These are phyloP conservation scores for Melinaea menophilus DNA, from an alignment of 2,888 invertebrate species.

Conservation along the genomic window DNA sequence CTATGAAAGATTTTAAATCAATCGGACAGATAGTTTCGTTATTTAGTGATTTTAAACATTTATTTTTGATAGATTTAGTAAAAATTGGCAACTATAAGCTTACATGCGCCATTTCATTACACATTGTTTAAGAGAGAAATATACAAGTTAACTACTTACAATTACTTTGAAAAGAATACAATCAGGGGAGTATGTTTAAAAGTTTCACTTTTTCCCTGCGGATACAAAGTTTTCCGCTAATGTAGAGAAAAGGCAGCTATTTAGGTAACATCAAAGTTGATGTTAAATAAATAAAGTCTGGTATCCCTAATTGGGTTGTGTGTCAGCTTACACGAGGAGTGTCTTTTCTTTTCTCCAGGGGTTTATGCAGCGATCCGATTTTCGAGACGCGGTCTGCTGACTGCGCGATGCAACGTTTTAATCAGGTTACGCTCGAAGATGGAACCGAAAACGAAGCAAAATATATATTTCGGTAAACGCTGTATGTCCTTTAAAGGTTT, in stretches of 20 bases:
- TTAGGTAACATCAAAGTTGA: constrained; percentile 48
- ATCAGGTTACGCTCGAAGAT: neutral
- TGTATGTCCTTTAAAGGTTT: neutral
- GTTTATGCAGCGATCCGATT: constrained; percentile 9
- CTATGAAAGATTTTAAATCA: too few species aligned
- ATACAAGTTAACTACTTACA: constrained; percentile 17
- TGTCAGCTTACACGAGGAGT: constrained; percentile 35
- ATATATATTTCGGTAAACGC: neutral
- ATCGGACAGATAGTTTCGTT: too few species aligned
- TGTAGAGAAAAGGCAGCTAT: constrained; percentile 38
- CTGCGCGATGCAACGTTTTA: neutral
- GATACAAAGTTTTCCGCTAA: constrained; percentile 10
- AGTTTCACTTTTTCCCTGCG: constrained; percentile 7
- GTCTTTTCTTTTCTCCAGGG: constrained; percentile 24
- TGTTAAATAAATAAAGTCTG: constrained; percentile 45
- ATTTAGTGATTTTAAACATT: too few species aligned
- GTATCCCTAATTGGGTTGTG: constrained; percentile 50
- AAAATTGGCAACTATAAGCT: too few species aligned
- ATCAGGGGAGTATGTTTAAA: constrained; percentile 11
- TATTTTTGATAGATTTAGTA: too few species aligned
- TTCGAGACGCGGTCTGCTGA: constrained; percentile 4
- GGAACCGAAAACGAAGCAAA: neutral
- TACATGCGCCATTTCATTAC: constrained; percentile 9
- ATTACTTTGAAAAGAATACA: constrained; percentile 18
- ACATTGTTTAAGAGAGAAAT: constrained; percentile 14